Evolutionary conservation across 1,140 invertebrate species (phyloP).

Genomic region (Nixonia krombeini): DNA sequence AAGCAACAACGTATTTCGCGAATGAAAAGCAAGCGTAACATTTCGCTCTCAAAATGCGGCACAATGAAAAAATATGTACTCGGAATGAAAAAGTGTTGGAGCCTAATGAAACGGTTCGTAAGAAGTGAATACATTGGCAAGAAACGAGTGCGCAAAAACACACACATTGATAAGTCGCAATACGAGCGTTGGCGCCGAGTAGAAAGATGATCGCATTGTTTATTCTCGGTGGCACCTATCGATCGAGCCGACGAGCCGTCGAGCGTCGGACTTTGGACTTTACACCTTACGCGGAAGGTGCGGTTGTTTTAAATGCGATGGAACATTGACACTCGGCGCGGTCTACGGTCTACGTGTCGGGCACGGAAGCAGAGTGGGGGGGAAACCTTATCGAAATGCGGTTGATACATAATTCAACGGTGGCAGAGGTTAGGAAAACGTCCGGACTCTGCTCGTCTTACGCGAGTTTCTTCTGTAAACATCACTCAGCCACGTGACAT

Average conservation of each 20-base stretch:
- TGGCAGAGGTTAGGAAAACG: slow-evolving; percentile 39
- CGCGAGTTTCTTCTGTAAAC: slow-evolving; percentile 7
- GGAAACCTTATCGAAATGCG: slow-evolving; percentile 30
- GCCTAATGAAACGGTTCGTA: too few relatives aligned
- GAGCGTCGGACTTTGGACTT: slow-evolving; percentile 49
- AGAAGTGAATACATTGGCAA: too few relatives aligned
- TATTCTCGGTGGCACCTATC: slow-evolving; percentile 47
- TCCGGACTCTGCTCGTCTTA: slow-evolving; percentile 27
- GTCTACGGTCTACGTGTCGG: slow-evolving; percentile 7
- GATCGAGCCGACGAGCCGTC: slow-evolving; percentile 21
- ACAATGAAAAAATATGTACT: neutral
- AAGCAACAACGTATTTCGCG: too few relatives aligned
- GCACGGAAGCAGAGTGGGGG: slow-evolving; percentile 14
- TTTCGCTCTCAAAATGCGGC: too few relatives aligned
- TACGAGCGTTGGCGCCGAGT: slow-evolving; percentile 39
- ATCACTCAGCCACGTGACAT: slow-evolving; percentile 9
- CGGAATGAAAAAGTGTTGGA: too few relatives aligned
- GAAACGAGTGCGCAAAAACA: too few relatives aligned
- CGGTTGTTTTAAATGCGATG: slow-evolving; percentile 49
- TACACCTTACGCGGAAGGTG: slow-evolving; percentile 48
- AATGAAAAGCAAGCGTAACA: too few relatives aligned
- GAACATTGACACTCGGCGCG: slow-evolving; percentile 29
- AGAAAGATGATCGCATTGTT: slow-evolving; percentile 47
- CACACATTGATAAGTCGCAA: slow-evolving; percentile 34
- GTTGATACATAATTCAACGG: slow-evolving; percentile 44